Evolutionary conservation across 2,888 invertebrate species (phyloP).

Genomic region (Dione juno): DNA sequence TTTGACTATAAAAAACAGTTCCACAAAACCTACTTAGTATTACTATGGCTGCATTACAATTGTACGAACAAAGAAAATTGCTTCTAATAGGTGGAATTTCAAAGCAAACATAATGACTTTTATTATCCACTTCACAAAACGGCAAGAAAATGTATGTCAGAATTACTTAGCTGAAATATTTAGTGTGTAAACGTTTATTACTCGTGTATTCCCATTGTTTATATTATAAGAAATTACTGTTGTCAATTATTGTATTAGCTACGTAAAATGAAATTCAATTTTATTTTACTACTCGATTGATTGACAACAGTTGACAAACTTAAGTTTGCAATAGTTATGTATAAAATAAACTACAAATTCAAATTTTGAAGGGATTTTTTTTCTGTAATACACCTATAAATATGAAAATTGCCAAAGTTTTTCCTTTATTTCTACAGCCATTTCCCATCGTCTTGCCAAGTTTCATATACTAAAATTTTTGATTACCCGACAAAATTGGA

Average conservation of each 20-base stretch:
- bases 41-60: slow-evolving; percentile 14
- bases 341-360: too few relatives aligned
- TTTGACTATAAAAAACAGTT: background rate
- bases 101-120: slow-evolving; percentile 36
- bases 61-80: slow-evolving; percentile 31
- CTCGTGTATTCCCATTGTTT: slow-evolving; percentile 1
- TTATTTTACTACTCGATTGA: background rate
- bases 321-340: background rate
- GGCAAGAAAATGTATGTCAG: slow-evolving; percentile 33
- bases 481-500: too few relatives aligned
- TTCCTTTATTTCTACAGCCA: too few relatives aligned
- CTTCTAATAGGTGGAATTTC: slow-evolving; percentile 30
- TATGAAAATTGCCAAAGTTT: too few relatives aligned
- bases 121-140: slow-evolving; percentile 34
- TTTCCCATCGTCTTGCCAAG: too few relatives aligned
- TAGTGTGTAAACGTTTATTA: slow-evolving; percentile 22
- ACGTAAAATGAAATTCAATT: too few relatives aligned
- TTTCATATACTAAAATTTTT: too few relatives aligned
- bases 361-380: too few relatives aligned
- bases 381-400: too few relatives aligned
- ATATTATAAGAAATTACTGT: background rate
- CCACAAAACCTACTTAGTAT: background rate
- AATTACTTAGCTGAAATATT: slow-evolving; percentile 32
- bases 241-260: too few relatives aligned
- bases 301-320: background rate